Evolutionary conservation across 2,797 vertebrate genomes (phyloP).

Genomic region (Sebastes taczanowskii): DNA sequence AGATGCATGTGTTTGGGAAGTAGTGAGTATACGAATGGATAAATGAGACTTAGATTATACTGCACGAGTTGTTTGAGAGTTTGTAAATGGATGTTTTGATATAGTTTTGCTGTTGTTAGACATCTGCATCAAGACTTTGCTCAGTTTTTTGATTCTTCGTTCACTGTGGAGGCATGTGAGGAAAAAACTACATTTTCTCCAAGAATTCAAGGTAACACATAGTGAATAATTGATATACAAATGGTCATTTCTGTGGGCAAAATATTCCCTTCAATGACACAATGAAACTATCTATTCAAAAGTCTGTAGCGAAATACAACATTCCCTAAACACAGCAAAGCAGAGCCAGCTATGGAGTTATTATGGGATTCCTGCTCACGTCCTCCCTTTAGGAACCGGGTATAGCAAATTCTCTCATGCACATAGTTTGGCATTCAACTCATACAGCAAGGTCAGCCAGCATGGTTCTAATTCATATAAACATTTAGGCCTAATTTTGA

Average conservation of each 20-base stretch:
- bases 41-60: too few species aligned
- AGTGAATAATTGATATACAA: not conserved
- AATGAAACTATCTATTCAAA: not conserved
- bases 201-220: not conserved
- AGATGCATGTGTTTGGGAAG: too few species aligned
- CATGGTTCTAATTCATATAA: conserved; percentile 47
- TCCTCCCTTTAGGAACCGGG: not conserved
- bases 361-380: not conserved
- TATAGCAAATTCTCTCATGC: not conserved
- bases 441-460: not conserved
- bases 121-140: too few species aligned
- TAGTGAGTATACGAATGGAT: too few species aligned
- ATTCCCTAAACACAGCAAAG: not conserved
- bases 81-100: not conserved
- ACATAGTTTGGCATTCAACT: conserved; percentile 2
- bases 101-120: not conserved
- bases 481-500: conserved; percentile 40
- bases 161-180: too few species aligned
- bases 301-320: not conserved
- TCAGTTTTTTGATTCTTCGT: too few species aligned
- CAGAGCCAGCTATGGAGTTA: not conserved
- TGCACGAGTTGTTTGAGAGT: too few species aligned
- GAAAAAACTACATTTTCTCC: not conserved
- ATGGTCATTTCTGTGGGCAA: not conserved
- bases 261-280: not conserved